Conservation (phyloP, 2,113 vertebrate genomes). For the Parus major region DNA sequence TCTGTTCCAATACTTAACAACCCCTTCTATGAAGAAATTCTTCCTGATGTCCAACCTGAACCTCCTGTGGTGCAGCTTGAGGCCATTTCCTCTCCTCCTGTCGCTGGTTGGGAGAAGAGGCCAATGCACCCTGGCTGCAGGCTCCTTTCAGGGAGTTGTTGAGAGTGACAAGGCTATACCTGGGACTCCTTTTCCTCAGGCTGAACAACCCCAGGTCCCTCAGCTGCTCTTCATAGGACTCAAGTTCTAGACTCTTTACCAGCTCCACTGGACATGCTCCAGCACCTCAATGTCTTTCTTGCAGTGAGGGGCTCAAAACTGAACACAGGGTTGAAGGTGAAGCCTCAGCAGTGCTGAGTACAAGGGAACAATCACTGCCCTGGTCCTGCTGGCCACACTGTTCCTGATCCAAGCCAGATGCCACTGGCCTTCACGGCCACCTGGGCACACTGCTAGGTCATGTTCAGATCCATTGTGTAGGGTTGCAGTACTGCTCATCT, state of each 20-base stretch:
- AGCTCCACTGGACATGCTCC: rapidly evolving
- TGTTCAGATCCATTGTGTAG: not conserved
- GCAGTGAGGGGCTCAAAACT: not conserved
- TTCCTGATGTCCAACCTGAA: not conserved
- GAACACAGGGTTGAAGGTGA: not conserved
- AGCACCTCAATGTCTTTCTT: not conserved
- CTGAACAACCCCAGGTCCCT: not conserved
- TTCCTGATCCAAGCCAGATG: not conserved
- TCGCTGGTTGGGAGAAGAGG: not conserved
- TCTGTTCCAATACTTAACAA: not conserved
- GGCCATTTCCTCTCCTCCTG: not conserved
- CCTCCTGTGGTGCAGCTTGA: not conserved
- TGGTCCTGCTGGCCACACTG: not conserved
- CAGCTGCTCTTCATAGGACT: not conserved
- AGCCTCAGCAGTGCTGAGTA: not conserved
- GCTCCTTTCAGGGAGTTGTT: not conserved
- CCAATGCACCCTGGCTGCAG: rapidly evolving
- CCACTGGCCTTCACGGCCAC: not conserved
- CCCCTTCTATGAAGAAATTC: not conserved
- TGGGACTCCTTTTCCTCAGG: not conserved
- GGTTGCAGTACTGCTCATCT: not conserved
- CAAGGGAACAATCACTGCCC: not conserved
- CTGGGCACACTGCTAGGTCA: not conserved
- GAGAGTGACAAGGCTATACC: not conserved
- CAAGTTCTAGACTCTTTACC: not conserved